Percentiles rank a stretch among this genome's conserved stretches.
These are phyloP conservation scores for Choloepus hoffmanni DNA, from an alignment of 2,113 vertebrate species.

Conservation along the genomic window DNA sequence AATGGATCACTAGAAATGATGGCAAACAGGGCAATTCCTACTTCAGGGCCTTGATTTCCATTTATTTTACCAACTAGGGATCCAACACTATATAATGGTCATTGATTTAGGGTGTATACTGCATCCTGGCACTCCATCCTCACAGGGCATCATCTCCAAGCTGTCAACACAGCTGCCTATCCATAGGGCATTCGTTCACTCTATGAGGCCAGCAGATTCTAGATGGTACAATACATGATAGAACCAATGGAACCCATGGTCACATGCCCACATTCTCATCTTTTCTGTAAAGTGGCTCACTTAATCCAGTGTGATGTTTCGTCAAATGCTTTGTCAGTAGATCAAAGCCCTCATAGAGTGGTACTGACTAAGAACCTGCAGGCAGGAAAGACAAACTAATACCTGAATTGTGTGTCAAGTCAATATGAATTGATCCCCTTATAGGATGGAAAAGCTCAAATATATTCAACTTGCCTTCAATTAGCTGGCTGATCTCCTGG, in stretches of 20 bases:
- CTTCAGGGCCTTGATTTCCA: neutral
- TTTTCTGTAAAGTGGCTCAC: neutral
- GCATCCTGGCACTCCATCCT: neutral
- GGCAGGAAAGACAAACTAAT: neutral
- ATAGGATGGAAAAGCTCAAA: neutral
- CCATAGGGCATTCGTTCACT: neutral
- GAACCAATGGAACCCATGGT: neutral
- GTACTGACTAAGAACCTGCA: neutral
- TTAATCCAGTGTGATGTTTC: neutral
- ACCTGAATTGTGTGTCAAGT: neutral
- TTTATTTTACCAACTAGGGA: neutral
- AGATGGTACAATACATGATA: neutral
- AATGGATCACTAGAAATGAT: neutral
- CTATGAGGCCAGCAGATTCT: neutral
- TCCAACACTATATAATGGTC: neutral
- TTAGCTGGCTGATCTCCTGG: neutral
- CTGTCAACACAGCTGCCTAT: neutral
- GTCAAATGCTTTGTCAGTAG: neutral
- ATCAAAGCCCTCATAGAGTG: neutral
- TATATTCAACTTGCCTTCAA: neutral
- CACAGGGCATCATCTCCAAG: neutral
- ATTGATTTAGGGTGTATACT: neutral
- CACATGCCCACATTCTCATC: neutral
- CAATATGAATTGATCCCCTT: neutral
- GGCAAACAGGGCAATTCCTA: neutral